phyloP scores from a whole-genome alignment of 2,113 vertebrate genomes.

The Marmota monax region DNA sequence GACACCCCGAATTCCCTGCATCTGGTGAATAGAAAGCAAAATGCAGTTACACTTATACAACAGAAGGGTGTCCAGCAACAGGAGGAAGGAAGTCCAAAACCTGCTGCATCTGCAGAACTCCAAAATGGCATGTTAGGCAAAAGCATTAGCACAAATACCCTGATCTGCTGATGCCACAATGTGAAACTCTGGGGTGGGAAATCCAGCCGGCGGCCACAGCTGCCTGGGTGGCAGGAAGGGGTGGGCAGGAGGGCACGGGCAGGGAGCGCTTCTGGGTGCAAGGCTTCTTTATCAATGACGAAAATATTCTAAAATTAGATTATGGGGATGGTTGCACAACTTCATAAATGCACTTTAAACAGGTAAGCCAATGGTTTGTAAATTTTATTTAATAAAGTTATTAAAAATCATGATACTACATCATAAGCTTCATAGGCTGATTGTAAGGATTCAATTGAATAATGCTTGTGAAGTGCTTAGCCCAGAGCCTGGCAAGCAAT shows the following conservation, averaged over 20 bases:
- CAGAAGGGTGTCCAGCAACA: neutral
- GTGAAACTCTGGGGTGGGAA: neutral
- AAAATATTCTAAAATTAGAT: neutral
- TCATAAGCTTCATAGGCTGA: neutral
- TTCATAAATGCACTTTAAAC: neutral
- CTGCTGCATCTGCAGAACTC: neutral
- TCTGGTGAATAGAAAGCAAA: neutral
- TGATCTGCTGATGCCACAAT: no score
- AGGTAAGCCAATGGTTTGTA: neutral
- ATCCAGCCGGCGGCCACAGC: neutral
- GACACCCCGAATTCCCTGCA: neutral
- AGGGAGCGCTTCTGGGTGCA: neutral
- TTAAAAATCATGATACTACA: neutral
- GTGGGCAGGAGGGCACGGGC: neutral
- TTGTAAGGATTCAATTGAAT: neutral
- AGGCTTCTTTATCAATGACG: neutral
- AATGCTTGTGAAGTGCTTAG: neutral
- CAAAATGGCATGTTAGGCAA: neutral
- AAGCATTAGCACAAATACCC: neutral
- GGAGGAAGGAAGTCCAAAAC: neutral
- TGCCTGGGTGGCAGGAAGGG: neutral
- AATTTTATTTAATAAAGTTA: neutral
- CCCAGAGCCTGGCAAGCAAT: neutral
- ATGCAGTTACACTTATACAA: neutral
- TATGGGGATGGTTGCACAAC: neutral